Percentiles rank a stretch among this genome's conserved stretches.
phyloP scores from a whole-genome alignment of 2,113 vertebrate species.

The Callipepla californica region DNA sequence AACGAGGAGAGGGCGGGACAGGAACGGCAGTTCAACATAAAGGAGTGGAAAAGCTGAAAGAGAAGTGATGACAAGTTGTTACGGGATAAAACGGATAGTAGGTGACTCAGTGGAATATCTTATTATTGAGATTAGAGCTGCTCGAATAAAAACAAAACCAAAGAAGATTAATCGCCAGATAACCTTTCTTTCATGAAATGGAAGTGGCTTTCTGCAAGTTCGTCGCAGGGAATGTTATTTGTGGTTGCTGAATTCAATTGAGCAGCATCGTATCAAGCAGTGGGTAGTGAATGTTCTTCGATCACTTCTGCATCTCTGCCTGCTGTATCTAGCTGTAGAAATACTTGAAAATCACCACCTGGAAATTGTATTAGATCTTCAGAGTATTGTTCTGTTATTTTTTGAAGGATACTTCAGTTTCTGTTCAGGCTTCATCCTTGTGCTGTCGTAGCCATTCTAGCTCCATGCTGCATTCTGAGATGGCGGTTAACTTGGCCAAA shows the following conservation, averaged over 20 bases:
- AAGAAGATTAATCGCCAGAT: constrained; percentile 13
- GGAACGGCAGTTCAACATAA: not conserved
- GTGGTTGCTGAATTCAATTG: not conserved
- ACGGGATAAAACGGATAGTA: not conserved
- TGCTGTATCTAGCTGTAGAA: not conserved
- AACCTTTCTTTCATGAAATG: not conserved
- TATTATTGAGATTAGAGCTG: constrained; percentile 29
- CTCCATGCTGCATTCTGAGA: rapidly evolving
- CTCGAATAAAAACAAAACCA: not conserved
- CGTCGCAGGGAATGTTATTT: not conserved
- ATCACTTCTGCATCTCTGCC: not conserved
- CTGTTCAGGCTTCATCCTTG: not conserved
- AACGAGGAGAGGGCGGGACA: rapidly evolving
- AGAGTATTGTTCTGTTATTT: rapidly evolving
- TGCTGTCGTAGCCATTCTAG: rapidly evolving
- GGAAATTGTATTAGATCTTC: rapidly evolving
- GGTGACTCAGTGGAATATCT: constrained; percentile 52
- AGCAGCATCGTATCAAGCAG: rapidly evolving
- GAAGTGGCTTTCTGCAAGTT: not conserved
- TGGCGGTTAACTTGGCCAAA: rapidly evolving
- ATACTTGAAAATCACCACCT: not conserved
- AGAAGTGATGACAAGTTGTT: not conserved
- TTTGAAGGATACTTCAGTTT: not conserved
- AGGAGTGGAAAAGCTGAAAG: not conserved
- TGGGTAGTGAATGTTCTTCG: not conserved